These are phyloP conservation scores for Rhadinocentrus ornatus DNA, from an alignment of 2,797 vertebrate species.

Conservation along the genomic window DNA sequence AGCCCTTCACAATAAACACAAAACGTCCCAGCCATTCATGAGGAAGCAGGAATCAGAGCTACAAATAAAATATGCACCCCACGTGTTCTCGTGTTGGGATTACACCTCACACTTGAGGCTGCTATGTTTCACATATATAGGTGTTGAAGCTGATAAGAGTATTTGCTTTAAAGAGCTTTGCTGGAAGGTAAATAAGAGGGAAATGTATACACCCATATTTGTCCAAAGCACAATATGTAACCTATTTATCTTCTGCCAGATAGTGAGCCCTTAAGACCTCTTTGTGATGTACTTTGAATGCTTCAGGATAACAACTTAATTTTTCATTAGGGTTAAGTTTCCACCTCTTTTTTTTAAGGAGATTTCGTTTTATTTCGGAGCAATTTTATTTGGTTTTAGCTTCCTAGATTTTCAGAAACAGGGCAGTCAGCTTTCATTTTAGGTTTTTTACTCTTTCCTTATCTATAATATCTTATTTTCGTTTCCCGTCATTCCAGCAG, in stretches of 20 bases:
- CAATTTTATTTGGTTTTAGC: neutral
- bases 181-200: slow-evolving; percentile 33
- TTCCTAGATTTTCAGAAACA: too few relatives aligned
- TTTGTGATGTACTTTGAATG: slow-evolving; percentile 22
- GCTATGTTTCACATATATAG: slow-evolving; percentile 33
- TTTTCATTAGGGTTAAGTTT: neutral
- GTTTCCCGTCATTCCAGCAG: neutral
- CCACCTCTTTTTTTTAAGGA: too few relatives aligned
- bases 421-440: neutral
- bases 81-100: neutral
- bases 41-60: neutral
- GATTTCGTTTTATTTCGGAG: too few relatives aligned
- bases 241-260: slow-evolving; percentile 56
- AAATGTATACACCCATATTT: slow-evolving; percentile 53
- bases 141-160: slow-evolving; percentile 39
- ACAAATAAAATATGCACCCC: neutral
- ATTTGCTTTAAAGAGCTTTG: slow-evolving; percentile 42
- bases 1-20: too few relatives aligned
- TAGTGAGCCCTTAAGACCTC: slow-evolving; percentile 15
- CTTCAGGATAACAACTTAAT: neutral
- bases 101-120: slow-evolving; percentile 13
- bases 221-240: slow-evolving; percentile 48
- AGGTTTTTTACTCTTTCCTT: neutral
- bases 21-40: too few relatives aligned
- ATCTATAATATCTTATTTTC: neutral